Percentiles rank a stretch among this genome's conserved stretches.
These are phyloP conservation scores for Dyspetes luteomarginatus DNA, from an alignment of 2,888 invertebrate species.

Conservation along the genomic window DNA sequence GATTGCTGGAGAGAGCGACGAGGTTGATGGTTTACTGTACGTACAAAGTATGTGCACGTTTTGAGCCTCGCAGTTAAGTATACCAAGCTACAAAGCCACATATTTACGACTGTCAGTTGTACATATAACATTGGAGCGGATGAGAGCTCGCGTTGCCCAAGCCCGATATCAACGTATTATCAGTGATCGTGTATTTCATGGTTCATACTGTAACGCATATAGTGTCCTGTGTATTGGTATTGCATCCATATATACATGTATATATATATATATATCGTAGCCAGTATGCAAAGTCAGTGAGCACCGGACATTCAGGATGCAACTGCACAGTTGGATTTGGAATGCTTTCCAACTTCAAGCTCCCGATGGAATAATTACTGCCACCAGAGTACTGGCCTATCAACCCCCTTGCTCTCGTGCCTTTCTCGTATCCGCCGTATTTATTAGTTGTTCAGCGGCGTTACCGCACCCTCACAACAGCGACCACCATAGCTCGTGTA, in stretches of 20 bases:
- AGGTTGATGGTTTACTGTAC: conserved; percentile 18
- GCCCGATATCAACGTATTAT: conserved; percentile 56
- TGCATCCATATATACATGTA: background rate
- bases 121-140: conserved; percentile 56
- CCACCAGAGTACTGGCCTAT: conserved; percentile 16
- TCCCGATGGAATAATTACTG: conserved; percentile 59
- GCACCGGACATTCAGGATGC: conserved; percentile 10
- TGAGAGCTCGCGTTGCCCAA: conserved; percentile 34
- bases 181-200: conserved; percentile 60
- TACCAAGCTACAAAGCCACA: conserved; percentile 46
- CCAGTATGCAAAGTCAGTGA: conserved; percentile 29
- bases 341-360: conserved; percentile 44
- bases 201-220: conserved; percentile 25
- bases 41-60: background rate
- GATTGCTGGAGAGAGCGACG: conserved; percentile 17
- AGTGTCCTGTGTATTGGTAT: background rate
- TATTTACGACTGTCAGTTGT: conserved; percentile 62
- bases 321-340: conserved; percentile 33
- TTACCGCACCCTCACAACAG: conserved; percentile 47
- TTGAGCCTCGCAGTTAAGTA: conserved; percentile 28
- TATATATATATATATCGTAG: background rate
- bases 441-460: conserved; percentile 62
- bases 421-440: conserved; percentile 47
- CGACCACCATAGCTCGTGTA: conserved; percentile 34
- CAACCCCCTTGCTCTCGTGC: too few relatives aligned